phyloP scores from a whole-genome alignment of 2,113 vertebrate genomes.

The Mesitornis unicolor region DNA sequence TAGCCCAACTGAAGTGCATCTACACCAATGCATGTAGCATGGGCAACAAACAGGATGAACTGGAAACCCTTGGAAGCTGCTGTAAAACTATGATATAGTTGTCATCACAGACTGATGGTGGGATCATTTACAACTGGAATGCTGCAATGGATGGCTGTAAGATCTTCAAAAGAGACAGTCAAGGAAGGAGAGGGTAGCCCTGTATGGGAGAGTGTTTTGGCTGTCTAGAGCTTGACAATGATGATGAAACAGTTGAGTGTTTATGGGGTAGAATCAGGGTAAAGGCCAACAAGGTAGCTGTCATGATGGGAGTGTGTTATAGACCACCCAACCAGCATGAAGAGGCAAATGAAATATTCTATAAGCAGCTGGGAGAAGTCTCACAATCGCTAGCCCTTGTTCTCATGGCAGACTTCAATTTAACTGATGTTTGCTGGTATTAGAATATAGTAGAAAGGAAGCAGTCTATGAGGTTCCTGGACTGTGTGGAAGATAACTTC shows the following conservation, averaged over 20 bases:
- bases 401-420: background rate
- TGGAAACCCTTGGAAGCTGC: background rate
- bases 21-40: background rate
- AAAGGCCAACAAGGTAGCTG: background rate
- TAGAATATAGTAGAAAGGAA: background rate
- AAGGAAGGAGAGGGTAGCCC: background rate
- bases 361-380: background rate
- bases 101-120: background rate
- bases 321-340: background rate
- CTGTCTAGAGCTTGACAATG: background rate
- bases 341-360: background rate
- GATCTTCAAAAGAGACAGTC: no score
- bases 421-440: background rate
- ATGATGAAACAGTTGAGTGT: background rate
- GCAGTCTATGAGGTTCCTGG: background rate
- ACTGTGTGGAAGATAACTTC: background rate
- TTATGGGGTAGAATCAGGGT: background rate
- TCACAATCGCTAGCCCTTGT: accelerated
- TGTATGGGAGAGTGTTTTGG: background rate
- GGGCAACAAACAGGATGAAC: background rate
- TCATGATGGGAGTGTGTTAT: background rate
- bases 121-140: background rate
- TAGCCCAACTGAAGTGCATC: background rate
- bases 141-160: background rate
- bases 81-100: background rate